Percentiles rank a stretch among this genome's conserved stretches.
These are phyloP conservation scores for Heliconius hermathena DNA, from an alignment of 1,140 invertebrate species.

Conservation along the genomic window DNA sequence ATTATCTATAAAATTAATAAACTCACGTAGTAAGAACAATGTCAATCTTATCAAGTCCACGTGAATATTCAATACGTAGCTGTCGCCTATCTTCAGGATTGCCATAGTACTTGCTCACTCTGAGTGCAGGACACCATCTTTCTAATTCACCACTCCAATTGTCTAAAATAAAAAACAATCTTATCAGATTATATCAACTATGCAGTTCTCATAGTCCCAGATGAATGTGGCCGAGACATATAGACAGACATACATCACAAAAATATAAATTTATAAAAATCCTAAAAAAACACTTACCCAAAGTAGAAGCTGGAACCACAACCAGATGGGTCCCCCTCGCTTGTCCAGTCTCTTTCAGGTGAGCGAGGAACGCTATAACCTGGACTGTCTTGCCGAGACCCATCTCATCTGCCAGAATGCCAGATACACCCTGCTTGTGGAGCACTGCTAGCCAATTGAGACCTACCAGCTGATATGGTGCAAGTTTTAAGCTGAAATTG, in stretches of 20 bases:
- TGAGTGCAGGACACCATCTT: slow-evolving; percentile 92
- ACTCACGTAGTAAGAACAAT: slow-evolving; percentile 93
- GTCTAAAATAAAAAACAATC: slow-evolving; percentile 81
- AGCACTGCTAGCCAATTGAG: slow-evolving; percentile 96
- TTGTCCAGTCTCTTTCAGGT: slow-evolving; percentile 90
- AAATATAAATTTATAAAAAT: too few relatives aligned
- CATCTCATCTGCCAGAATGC: slow-evolving; percentile 97
- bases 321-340: slow-evolving; percentile 91
- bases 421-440: slow-evolving; percentile 94
- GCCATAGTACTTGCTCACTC: slow-evolving; percentile 94
- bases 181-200: too few relatives aligned
- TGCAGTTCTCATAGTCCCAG: too few relatives aligned
- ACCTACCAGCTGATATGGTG: slow-evolving; percentile 95
- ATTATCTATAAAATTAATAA: background rate
- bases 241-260: too few relatives aligned
- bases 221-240: too few relatives aligned
- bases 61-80: slow-evolving; percentile 89
- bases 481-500: slow-evolving; percentile 85
- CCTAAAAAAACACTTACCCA: slow-evolving; percentile 82
- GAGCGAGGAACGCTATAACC: slow-evolving; percentile 93
- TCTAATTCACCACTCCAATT: slow-evolving; percentile 94
- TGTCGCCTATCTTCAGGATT: slow-evolving; percentile 90
- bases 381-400: slow-evolving; percentile 96
- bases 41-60: slow-evolving; percentile 89
- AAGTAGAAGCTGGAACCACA: slow-evolving; percentile 95